Evolutionary conservation across 2,113 vertebrate species (phyloP).

Genomic region (Eulemur macaco): DNA sequence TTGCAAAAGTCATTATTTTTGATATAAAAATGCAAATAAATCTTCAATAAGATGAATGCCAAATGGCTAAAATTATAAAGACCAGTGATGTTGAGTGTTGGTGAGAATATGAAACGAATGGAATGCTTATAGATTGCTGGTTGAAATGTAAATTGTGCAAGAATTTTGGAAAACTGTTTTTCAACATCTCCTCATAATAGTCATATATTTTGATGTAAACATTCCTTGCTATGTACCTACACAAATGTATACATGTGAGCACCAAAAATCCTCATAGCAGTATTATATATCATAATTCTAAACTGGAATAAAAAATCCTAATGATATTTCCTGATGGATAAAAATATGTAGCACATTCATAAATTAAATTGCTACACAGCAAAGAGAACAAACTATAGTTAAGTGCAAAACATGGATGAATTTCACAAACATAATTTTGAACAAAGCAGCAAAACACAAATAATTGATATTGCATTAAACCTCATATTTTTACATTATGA

Average conservation of each 20-base stretch:
- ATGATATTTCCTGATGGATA: not conserved
- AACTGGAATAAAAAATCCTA: not conserved
- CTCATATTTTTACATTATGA: not conserved
- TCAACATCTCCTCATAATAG: not conserved
- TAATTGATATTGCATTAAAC: not conserved
- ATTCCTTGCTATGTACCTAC: not conserved
- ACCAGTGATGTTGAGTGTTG: not conserved
- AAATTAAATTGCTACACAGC: not conserved
- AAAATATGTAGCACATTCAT: not conserved
- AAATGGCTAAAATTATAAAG: not conserved
- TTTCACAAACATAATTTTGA: not conserved
- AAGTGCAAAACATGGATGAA: not conserved
- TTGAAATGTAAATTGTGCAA: not conserved
- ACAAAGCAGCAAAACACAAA: not conserved
- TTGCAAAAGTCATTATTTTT: not conserved
- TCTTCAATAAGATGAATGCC: not conserved
- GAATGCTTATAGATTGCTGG: not conserved
- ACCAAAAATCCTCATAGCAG: not conserved
- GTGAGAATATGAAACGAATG: not conserved
- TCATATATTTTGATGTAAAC: not conserved
- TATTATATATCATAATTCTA: not conserved
- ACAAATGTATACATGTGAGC: not conserved
- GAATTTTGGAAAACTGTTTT: not conserved
- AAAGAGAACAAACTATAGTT: not conserved
- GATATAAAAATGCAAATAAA: not conserved